These are phyloP conservation scores for Drosophila prostipennis DNA, from an alignment of 2,888 invertebrate genomes.

Conservation along the genomic window DNA sequence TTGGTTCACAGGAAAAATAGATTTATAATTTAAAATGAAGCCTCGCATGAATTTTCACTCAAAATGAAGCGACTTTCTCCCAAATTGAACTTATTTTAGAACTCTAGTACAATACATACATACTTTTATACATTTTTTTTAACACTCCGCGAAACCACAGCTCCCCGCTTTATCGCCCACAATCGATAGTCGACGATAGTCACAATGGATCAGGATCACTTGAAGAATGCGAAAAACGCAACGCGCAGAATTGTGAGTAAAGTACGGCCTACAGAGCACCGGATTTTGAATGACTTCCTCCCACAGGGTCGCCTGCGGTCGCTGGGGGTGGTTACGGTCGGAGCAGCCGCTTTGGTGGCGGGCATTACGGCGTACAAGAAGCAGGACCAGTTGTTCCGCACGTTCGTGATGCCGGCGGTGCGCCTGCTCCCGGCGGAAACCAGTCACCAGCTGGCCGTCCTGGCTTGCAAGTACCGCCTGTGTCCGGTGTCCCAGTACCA, in stretches of 20 bases:
- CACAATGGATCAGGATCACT: slow-evolving; percentile 14
- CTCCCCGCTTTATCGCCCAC: background rate
- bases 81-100: slow-evolving; percentile 13
- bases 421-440: slow-evolving; percentile 90
- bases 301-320: slow-evolving; percentile 58
- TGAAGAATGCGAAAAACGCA: slow-evolving; percentile 2
- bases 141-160: background rate
- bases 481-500: slow-evolving; percentile 55
- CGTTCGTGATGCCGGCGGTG: slow-evolving; percentile 71
- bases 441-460: slow-evolving; percentile 92
- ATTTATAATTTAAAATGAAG: no score
- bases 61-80: background rate
- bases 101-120: background rate
- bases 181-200: slow-evolving; percentile 10
- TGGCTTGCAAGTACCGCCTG: slow-evolving; percentile 88
- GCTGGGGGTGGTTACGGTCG: slow-evolving; percentile 59
- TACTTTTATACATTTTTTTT: slow-evolving; percentile 15
- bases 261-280: background rate
- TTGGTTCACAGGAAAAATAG: background rate
- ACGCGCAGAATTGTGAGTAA: slow-evolving; percentile 29
- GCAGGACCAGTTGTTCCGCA: slow-evolving; percentile 32
- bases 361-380: slow-evolving; percentile 56
- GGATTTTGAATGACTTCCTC: background rate
- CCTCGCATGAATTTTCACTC: background rate
- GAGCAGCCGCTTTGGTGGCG: slow-evolving; percentile 50